Evolutionary conservation across 2,113 vertebrate species (phyloP), one percentile per base, ranked within the genome.

Genomic region (Psittacus erithacus): DNA sequence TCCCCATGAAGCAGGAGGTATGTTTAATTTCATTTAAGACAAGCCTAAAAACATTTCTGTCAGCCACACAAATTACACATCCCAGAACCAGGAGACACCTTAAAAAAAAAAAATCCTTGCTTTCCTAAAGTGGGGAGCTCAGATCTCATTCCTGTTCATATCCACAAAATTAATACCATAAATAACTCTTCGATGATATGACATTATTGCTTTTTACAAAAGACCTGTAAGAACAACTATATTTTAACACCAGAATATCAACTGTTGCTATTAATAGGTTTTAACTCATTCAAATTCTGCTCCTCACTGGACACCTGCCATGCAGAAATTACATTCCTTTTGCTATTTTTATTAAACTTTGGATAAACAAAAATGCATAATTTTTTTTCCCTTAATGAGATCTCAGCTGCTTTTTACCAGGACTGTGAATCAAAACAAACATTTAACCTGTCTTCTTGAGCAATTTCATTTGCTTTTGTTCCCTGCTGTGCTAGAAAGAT

Each of bases 401-500:
- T 79, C 70, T 89, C 62, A 76, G 28, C 46, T 20, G 33, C 8
- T 71, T 91, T 59, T 88, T 78, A 47, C 39, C 68, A 47, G 74
- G 73, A 52, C 35, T 85, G 69, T 41, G 52, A 92, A 91, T 73
- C 77, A 87, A 91, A 82, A 85, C 62, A 82, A 92, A 57, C 15
- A 77, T 82, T 82, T 76, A 79, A 68, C 47, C 53, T 44, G 19
- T 67, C 73, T 23, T 71, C 35, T 63, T n/a, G 24, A 87, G 75
- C 31, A 53, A 77, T 91, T 91, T 87, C 31, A 65, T 90, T 91
- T 91, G 59, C 65, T 92, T 93, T 65, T 83, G 11, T 41, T 80
- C 53, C 91, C 91, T 73, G 44, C 74, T 90, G 91, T 86, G 74
- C 53, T 69, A 38, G 63, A 92, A 91, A 65, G 43, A 29, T 43